These are phyloP conservation scores for Homarus gammarus DNA, from an alignment of 2,888 invertebrate genomes.

Conservation along the genomic window DNA sequence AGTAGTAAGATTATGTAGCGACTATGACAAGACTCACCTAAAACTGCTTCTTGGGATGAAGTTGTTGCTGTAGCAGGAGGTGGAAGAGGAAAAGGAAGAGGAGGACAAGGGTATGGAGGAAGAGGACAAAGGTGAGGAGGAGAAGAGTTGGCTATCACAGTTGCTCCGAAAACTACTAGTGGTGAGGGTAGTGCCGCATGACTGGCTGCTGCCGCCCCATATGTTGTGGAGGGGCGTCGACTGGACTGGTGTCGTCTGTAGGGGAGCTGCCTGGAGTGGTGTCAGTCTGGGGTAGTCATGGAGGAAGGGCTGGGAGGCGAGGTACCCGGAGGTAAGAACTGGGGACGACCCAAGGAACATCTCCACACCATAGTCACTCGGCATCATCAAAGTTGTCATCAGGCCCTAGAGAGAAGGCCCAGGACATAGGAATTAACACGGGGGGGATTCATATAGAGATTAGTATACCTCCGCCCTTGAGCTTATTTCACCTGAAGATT, in stretches of 20 bases:
- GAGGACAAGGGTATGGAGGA: too few relatives aligned
- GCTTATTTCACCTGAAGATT: too few relatives aligned
- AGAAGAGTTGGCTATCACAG: neutral
- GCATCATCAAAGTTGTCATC: conserved; percentile 76
- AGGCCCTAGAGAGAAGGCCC: too few relatives aligned
- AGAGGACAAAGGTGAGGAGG: neutral
- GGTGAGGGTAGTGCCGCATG: conserved; percentile 43
- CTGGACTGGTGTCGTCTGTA: conserved; percentile 53
- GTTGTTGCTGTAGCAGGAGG: conserved; percentile 22
- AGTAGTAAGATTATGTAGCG: too few relatives aligned
- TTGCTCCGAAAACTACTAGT: conserved; percentile 29
- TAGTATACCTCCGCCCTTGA: too few relatives aligned
- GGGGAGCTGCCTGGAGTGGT: conserved; percentile 38
- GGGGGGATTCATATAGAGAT: too few relatives aligned
- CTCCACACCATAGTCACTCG: conserved; percentile 76
- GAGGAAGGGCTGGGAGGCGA: conserved; percentile 62
- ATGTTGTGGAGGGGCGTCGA: conserved; percentile 36
- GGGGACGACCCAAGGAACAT: conserved; percentile 75
- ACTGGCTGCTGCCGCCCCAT: conserved; percentile 40
- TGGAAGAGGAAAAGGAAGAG: neutral
- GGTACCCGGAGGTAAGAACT: conserved; percentile 70
- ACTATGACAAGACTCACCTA: conserved; percentile 56
- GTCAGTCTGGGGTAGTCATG: conserved; percentile 60
- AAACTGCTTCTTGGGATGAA: conserved; percentile 25
- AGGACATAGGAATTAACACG: too few relatives aligned